Conservation (phyloP, 2,888 invertebrate genomes). For the Ariolimax columbianus region DNA sequence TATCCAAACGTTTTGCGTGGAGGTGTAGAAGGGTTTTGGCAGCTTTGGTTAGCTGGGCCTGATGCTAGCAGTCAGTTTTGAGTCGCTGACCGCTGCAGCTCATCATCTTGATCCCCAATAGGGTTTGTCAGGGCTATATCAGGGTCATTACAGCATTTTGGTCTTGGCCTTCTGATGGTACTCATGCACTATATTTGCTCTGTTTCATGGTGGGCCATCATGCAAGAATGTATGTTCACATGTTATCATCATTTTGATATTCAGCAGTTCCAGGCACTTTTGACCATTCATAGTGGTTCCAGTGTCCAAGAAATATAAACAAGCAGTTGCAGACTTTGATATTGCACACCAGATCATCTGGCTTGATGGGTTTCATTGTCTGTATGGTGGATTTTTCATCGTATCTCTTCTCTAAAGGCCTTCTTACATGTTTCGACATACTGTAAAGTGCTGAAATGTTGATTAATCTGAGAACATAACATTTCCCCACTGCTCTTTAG, state of each 20-base stretch:
- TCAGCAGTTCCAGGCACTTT: constrained; percentile 1
- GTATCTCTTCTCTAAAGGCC: neutral
- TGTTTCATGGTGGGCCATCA: no score
- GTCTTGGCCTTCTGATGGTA: no score
- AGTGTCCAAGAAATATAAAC: neutral
- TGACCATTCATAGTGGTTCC: neutral
- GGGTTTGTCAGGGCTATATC: no score
- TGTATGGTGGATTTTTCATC: constrained; percentile 4
- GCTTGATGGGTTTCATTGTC: neutral
- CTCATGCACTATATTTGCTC: no score
- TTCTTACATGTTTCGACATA: constrained; percentile 2
- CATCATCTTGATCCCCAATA: no score
- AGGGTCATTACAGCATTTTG: no score
- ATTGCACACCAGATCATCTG: constrained; percentile 5
- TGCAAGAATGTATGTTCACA: neutral
- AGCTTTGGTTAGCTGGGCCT: no score
- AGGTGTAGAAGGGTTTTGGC: no score
- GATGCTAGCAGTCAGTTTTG: no score
- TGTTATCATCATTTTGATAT: neutral
- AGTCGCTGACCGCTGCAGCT: no score
- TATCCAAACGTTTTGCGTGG: no score
- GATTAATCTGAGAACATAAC: neutral
- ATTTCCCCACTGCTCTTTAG: no score
- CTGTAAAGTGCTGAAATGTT: neutral
- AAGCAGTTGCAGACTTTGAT: constrained; percentile 6